A percentile compares a stretch with the other conserved stretches of the same genome.
phyloP scores from a whole-genome alignment of 1,140 invertebrate species.

The Bombus huntii region DNA sequence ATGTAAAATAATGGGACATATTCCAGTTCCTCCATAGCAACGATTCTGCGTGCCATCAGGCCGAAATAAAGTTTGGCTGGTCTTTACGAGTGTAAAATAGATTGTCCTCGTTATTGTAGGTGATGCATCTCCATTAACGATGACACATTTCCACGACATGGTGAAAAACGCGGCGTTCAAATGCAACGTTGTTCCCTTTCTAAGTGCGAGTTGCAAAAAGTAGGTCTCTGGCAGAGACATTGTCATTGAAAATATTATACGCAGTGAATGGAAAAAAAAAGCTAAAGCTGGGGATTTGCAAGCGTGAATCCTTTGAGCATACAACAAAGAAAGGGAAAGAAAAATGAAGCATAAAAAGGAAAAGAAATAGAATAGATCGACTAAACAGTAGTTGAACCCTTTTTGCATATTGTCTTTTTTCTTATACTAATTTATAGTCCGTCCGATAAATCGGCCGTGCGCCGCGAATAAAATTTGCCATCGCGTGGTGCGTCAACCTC shows the following conservation, averaged over 20 bases:
- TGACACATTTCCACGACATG: conserved; percentile 64
- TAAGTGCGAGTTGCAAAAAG: conserved; percentile 57
- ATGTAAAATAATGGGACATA: conserved; percentile 16
- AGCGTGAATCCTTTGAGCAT: conserved; percentile 49
- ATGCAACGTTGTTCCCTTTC: conserved; percentile 57
- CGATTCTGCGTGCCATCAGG: conserved; percentile 33
- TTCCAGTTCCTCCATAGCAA: conserved; percentile 1
- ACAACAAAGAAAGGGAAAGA: conserved; percentile 38
- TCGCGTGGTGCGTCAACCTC: not conserved
- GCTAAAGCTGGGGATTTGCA: conserved; percentile 45
- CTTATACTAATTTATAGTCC: not conserved
- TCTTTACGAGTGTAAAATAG: conserved; percentile 62
- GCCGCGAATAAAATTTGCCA: not conserved
- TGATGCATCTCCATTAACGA: conserved; percentile 75
- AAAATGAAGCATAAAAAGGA: conserved; percentile 39
- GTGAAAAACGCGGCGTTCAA: conserved; percentile 64
- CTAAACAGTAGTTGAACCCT: conserved; percentile 28
- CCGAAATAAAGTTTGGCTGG: conserved; percentile 56
- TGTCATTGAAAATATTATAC: conserved; percentile 62
- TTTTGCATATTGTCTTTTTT: not conserved
- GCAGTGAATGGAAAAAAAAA: conserved; percentile 38
- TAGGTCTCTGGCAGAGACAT: conserved; percentile 62
- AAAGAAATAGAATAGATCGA: conserved; percentile 24
- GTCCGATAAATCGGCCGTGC: conserved; percentile 19
- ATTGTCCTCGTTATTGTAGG: conserved; percentile 73